phyloP scores from a whole-genome alignment of 2,888 invertebrate genomes.

The Aporophyla lueneburgensis region DNA sequence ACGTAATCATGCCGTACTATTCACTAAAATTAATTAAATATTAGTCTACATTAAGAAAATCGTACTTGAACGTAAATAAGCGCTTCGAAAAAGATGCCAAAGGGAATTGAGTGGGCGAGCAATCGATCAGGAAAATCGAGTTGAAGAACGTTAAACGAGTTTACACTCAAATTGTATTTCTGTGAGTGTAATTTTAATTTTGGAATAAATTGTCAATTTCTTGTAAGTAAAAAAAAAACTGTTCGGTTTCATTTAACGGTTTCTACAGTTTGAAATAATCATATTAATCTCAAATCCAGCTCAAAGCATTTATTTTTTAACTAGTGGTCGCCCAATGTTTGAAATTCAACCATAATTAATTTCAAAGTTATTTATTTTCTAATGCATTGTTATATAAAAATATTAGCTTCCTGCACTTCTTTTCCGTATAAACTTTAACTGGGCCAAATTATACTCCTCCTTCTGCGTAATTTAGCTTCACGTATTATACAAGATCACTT shows the following conservation, averaged over 20 bases:
- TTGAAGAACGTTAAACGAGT: slow-evolving; percentile 45
- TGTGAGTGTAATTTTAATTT: slow-evolving; percentile 31
- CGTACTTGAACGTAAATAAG: slow-evolving; percentile 25
- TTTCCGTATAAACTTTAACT: too few species aligned
- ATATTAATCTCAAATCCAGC: not conserved
- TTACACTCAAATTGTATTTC: slow-evolving; percentile 44
- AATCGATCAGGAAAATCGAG: slow-evolving; percentile 57
- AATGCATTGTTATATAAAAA: too few species aligned
- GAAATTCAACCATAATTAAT: too few species aligned
- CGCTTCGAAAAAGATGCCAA: slow-evolving; percentile 30
- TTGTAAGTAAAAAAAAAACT: not conserved
- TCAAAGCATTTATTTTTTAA: not conserved
- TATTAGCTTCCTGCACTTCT: too few species aligned
- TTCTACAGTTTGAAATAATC: not conserved
- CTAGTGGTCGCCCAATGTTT: too few species aligned
- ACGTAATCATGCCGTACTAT: not conserved
- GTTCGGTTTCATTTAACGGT: not conserved
- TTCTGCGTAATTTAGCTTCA: too few species aligned
- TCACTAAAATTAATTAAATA: slow-evolving; percentile 31
- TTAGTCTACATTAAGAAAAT: slow-evolving; percentile 21
- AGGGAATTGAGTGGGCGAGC: slow-evolving; percentile 53
- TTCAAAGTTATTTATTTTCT: too few species aligned
- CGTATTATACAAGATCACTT: too few species aligned
- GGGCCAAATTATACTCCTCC: too few species aligned
- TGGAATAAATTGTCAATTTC: not conserved